Conservation (phyloP, 2,888 invertebrate genomes). For the Polietes domitor region DNA sequence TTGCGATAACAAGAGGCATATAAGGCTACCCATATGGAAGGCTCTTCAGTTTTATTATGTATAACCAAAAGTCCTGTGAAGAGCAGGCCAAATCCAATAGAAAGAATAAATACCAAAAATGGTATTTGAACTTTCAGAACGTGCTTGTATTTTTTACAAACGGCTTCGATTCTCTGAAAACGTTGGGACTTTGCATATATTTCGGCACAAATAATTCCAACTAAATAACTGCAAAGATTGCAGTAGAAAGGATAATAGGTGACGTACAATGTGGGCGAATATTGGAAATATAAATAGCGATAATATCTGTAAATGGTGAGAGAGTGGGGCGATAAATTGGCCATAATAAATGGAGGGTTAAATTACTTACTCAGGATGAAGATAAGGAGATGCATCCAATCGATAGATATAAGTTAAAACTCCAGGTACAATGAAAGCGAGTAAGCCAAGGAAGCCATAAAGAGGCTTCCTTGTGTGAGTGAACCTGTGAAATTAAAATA, state of each 20-base stretch:
- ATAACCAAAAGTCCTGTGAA: constrained; percentile 76
- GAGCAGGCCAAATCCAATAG: constrained; percentile 67
- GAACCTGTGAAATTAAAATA: constrained; percentile 67
- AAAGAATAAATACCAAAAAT: constrained; percentile 67
- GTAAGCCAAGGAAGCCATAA: constrained; percentile 33
- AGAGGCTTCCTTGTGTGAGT: constrained; percentile 30
- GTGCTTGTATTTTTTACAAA: constrained; percentile 54
- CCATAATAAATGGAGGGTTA: constrained; percentile 55
- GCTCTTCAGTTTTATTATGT: constrained; percentile 72
- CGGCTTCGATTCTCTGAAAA: background rate
- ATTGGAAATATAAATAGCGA: constrained; percentile 76
- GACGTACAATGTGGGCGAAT: constrained; percentile 72
- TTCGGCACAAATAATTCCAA: constrained; percentile 70
- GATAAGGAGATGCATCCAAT: constrained; percentile 73
- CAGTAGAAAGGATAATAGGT: constrained; percentile 76
- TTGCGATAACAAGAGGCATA: constrained; percentile 80
- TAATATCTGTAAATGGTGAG: constrained; percentile 70
- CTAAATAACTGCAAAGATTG: constrained; percentile 76
- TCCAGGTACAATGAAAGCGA: constrained; percentile 42
- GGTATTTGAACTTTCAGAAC: constrained; percentile 68
- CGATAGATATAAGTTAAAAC: constrained; percentile 73
- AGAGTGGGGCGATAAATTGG: background rate
- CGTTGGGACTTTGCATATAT: constrained; percentile 35
- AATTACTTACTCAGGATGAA: constrained; percentile 74
- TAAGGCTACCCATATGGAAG: constrained; percentile 77